Conservation (phyloP, 2,113 vertebrate species). For the Falcunculus frontatus region DNA sequence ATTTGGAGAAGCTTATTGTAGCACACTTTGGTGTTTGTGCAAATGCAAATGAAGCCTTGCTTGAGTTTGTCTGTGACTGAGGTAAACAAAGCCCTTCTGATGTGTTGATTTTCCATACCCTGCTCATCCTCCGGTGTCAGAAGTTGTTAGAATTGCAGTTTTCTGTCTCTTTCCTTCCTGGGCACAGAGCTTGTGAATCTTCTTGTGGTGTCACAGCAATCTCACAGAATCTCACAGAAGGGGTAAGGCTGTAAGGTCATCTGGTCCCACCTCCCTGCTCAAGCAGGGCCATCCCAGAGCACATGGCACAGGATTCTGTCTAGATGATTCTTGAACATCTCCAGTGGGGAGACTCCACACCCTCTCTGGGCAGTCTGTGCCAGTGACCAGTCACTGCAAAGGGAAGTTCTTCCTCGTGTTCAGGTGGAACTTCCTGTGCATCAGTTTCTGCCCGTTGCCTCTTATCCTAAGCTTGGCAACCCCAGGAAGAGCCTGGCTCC, state of each 20-base stretch:
- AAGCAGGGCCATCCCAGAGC: not conserved
- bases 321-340: not conserved
- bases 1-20: not conserved
- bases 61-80: not conserved
- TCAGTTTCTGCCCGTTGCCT: not conserved
- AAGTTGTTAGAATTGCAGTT: not conserved
- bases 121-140: not conserved
- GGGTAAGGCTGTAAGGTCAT: not conserved
- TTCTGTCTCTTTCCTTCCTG: not conserved
- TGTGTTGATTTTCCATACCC: not conserved
- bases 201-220: not conserved
- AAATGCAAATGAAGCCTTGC: not conserved
- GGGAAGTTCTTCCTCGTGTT: not conserved
- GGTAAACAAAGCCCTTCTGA: not conserved
- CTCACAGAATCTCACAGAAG: not conserved
- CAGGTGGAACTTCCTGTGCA: not conserved
- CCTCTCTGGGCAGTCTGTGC: not conserved
- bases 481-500: not conserved
- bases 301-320: not conserved
- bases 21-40: not conserved
- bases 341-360: not conserved
- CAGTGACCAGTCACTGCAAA: fast-evolving
- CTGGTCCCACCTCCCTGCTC: not conserved
- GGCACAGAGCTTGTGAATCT: not conserved
- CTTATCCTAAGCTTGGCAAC: not conserved